phyloP scores from a whole-genome alignment of 2,113 vertebrate species.

The Pluvialis apricaria region DNA sequence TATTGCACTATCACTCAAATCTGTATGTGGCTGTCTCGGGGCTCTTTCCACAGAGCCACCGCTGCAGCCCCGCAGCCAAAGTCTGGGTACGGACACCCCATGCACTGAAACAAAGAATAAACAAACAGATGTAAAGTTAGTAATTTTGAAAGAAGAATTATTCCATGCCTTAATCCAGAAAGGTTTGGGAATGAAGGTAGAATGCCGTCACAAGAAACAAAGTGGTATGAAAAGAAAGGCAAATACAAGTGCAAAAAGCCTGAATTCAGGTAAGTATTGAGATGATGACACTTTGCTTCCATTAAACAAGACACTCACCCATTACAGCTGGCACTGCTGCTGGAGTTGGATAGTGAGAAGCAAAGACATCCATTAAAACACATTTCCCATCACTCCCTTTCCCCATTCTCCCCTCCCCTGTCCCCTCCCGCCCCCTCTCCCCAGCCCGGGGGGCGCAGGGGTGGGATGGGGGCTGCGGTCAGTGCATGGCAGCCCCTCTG shows the following conservation, averaged over 20 bases:
- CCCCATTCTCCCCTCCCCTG: neutral
- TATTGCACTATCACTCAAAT: neutral
- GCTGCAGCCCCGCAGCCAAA: rapidly evolving
- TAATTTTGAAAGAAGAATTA: neutral
- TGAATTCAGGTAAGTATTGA: neutral
- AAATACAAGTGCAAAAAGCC: neutral
- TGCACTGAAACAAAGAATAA: neutral
- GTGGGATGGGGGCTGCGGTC: too few species aligned
- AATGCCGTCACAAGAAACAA: neutral
- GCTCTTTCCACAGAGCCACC: neutral
- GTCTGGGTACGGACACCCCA: rapidly evolving
- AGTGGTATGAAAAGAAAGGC: neutral
- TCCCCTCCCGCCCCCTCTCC: neutral
- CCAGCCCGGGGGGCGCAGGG: neutral
- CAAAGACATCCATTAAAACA: neutral
- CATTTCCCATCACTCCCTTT: neutral
- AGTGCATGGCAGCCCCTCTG: neutral
- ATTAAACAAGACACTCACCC: neutral
- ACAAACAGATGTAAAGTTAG: neutral
- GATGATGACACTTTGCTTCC: neutral
- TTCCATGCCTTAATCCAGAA: neutral
- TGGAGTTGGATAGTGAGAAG: neutral
- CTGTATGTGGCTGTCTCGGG: rapidly evolving
- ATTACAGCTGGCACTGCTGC: neutral
- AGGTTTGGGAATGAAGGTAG: neutral